These are phyloP conservation scores for Lordiphosa fenestrarum DNA, from an alignment of 2,888 invertebrate species.

Conservation along the genomic window DNA sequence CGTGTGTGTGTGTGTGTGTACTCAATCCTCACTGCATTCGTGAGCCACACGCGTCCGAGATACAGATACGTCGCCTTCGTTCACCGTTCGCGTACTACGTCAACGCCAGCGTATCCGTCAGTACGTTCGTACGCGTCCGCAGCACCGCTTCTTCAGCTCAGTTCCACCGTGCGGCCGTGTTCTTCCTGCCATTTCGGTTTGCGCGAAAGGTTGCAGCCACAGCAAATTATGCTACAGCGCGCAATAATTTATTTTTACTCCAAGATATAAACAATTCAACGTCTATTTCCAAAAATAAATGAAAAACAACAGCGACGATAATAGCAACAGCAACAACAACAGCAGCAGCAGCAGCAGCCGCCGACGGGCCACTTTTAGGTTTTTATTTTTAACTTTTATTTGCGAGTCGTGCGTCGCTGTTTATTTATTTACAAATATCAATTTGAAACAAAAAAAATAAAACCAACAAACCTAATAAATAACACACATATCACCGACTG, in stretches of 20 bases:
- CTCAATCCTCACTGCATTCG: slow-evolving; percentile 18
- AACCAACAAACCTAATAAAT: slow-evolving; percentile 10
- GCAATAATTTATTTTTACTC: slow-evolving; percentile 67
- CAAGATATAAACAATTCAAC: slow-evolving; percentile 70
- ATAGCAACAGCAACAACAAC: slow-evolving; percentile 38
- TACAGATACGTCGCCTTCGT: slow-evolving; percentile 18
- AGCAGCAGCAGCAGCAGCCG: slow-evolving; percentile 47
- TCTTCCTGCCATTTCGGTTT: slow-evolving; percentile 7
- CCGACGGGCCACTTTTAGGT: slow-evolving; percentile 44
- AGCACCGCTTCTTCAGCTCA: slow-evolving; percentile 65
- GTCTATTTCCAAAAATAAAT: slow-evolving; percentile 70
- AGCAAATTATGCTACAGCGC: slow-evolving; percentile 44
- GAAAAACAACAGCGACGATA: slow-evolving; percentile 32
- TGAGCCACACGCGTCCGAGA: slow-evolving; percentile 11
- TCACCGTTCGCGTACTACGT: slow-evolving; percentile 64
- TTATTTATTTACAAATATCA: slow-evolving; percentile 40
- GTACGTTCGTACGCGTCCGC: slow-evolving; percentile 74
- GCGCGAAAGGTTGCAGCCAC: slow-evolving; percentile 25
- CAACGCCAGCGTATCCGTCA: slow-evolving; percentile 69
- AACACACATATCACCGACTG: slow-evolving; percentile 26
- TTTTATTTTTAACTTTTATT: slow-evolving; percentile 53
- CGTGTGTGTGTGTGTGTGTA: slow-evolving; percentile 20
- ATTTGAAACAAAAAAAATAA: slow-evolving; percentile 16
- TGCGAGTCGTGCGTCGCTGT: slow-evolving; percentile 27
- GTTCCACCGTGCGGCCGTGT: slow-evolving; percentile 6